phyloP scores from a whole-genome alignment of 2,797 vertebrate genomes.

The Acrocephalus scirpaceus region DNA sequence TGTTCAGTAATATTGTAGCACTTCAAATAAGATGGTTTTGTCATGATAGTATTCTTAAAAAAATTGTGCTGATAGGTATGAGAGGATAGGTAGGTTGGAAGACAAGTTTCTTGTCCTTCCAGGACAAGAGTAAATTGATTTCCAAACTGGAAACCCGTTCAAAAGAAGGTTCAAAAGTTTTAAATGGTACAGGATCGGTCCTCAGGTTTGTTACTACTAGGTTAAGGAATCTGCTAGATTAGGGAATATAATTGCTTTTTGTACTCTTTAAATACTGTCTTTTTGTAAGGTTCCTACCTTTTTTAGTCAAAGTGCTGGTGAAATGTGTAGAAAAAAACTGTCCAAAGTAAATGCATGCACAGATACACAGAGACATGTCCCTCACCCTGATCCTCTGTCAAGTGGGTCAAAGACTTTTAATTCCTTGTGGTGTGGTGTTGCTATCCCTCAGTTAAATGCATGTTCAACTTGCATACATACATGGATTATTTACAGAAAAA shows the following conservation, averaged over 20 bases:
- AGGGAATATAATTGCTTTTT: not conserved
- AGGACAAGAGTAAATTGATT: not conserved
- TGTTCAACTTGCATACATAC: not conserved
- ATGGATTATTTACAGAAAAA: not conserved
- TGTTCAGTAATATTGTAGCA: not conserved
- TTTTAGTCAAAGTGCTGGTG: not conserved
- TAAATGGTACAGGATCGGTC: not conserved
- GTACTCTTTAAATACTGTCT: not conserved
- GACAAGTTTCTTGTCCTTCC: not conserved
- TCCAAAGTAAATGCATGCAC: not conserved
- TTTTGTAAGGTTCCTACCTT: not conserved
- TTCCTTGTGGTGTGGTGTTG: not conserved
- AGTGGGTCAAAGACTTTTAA: not conserved
- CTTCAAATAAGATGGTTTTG: not conserved
- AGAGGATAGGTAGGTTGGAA: not conserved
- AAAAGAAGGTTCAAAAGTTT: not conserved
- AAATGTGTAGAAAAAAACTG: not conserved
- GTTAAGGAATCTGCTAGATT: not conserved
- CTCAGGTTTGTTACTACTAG: not conserved
- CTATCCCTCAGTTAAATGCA: not conserved
- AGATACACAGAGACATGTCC: accelerated
- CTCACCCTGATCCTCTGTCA: not conserved
- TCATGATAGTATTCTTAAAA: not conserved
- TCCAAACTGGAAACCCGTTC: not conserved
- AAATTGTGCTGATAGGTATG: not conserved